These are phyloP conservation scores for Arrhamphus sclerolepis DNA, from an alignment of 2,797 vertebrate genomes.

Conservation along the genomic window DNA sequence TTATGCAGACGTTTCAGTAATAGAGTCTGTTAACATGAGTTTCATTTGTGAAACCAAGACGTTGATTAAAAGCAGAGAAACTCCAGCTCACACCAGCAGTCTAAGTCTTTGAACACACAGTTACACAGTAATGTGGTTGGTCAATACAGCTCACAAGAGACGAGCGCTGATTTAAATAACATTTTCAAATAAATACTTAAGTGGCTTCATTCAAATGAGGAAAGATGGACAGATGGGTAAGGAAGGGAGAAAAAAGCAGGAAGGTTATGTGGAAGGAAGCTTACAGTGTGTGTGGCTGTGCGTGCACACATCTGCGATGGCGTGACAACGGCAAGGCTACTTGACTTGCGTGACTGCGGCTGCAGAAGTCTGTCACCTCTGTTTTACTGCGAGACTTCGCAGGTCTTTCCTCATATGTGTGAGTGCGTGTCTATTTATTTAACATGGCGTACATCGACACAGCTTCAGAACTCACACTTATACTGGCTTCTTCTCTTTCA, in stretches of 20 bases:
- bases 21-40: conserved; percentile 38
- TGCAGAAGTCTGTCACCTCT: conserved; percentile 79
- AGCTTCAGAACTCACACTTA: conserved; percentile 48
- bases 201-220: conserved; percentile 27
- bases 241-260: conserved; percentile 28
- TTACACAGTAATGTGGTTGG: no score
- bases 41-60: conserved; percentile 50
- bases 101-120: no score
- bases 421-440: conserved; percentile 34
- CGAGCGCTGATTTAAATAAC: conserved; percentile 51
- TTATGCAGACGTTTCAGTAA: not conserved
- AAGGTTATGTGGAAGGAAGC: conserved; percentile 32
- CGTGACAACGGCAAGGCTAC: conserved; percentile 73
- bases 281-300: conserved; percentile 12
- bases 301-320: conserved; percentile 65
- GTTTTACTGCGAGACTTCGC: conserved; percentile 77
- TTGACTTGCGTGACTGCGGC: conserved; percentile 74
- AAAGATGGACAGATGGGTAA: conserved; percentile 27
- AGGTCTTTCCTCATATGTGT: conserved; percentile 66
- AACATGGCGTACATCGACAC: conserved; percentile 24
- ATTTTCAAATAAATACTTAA: conserved; percentile 43
- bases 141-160: conserved; percentile 1
- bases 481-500: conserved; percentile 14
- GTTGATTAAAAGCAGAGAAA: conserved; percentile 52
- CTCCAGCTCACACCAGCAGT: no score